Conservation (phyloP, 2,113 vertebrate genomes). For the Rhizomys pruinosus region DNA sequence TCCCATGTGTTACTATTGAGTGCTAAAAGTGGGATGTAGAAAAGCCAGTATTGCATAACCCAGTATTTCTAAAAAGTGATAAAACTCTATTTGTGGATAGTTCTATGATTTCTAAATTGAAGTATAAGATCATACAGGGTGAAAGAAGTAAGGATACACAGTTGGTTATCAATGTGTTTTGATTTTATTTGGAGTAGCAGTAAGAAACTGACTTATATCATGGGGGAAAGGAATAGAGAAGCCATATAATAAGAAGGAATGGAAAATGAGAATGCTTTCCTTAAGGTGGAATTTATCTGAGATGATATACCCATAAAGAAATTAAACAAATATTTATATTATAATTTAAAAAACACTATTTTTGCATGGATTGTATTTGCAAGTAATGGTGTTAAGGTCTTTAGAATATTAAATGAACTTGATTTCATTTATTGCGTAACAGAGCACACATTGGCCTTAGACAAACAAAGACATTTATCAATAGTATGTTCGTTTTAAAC, state of each 20-base stretch:
- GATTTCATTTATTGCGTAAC: background rate
- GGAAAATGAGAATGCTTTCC: background rate
- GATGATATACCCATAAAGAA: background rate
- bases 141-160: background rate
- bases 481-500: background rate
- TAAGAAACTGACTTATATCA: background rate
- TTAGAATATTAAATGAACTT: slow-evolving; percentile 37
- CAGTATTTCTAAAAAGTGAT: slow-evolving; percentile 26
- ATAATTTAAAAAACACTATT: slow-evolving; percentile 44
- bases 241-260: background rate
- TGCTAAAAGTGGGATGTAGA: slow-evolving; percentile 17
- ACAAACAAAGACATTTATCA: background rate
- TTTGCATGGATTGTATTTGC: background rate
- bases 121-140: slow-evolving; percentile 9
- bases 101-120: background rate
- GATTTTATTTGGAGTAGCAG: background rate
- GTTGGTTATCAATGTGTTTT: background rate
- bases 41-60: background rate
- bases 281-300: slow-evolving; percentile 18
- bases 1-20: background rate
- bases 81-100: background rate
- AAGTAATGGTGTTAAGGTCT: slow-evolving; percentile 21
- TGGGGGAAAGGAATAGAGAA: background rate
- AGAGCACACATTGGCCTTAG: background rate
- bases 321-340: slow-evolving; percentile 15